These are phyloP conservation scores for Diplodus sargus DNA, from an alignment of 2,797 vertebrate genomes.

Conservation along the genomic window DNA sequence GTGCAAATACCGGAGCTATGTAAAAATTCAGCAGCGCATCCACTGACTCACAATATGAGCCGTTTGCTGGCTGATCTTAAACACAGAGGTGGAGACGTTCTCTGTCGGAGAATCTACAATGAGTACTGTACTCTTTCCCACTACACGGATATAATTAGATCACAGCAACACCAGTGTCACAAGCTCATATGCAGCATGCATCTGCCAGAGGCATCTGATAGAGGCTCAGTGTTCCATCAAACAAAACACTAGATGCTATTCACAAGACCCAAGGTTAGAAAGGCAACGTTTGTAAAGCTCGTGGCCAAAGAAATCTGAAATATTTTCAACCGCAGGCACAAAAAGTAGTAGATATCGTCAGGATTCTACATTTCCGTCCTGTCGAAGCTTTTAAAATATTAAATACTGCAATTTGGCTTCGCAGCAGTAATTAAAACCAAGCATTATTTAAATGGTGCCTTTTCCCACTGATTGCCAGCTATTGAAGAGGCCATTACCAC, in stretches of 20 bases:
- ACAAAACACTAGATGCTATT: slow-evolving; percentile 59
- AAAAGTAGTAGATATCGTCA: slow-evolving; percentile 33
- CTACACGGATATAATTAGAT: slow-evolving; percentile 79
- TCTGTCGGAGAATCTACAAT: slow-evolving; percentile 20
- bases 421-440: slow-evolving; percentile 68
- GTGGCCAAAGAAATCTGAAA: slow-evolving; percentile 25
- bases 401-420: slow-evolving; percentile 40
- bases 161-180: slow-evolving; percentile 74
- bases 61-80: slow-evolving; percentile 15
- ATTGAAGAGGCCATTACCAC: slow-evolving; percentile 70
- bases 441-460: slow-evolving; percentile 53
- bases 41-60: slow-evolving; percentile 15
- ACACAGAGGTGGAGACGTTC: slow-evolving; percentile 22
- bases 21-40: slow-evolving; percentile 22
- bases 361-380: slow-evolving; percentile 31
- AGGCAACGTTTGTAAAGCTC: slow-evolving; percentile 16
- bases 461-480: slow-evolving; percentile 57
- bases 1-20: slow-evolving; percentile 14
- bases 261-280: slow-evolving; percentile 44
- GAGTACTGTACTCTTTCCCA: slow-evolving; percentile 38
- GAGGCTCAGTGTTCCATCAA: slow-evolving; percentile 62
- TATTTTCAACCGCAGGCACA: slow-evolving; percentile 3
- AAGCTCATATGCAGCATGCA: slow-evolving; percentile 72
- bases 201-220: slow-evolving; percentile 74
- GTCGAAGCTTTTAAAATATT: slow-evolving; percentile 47